Base-by-base conservation (phyloP, 2,888 invertebrate species). In the Macrosiphum euphorbiae region DNA sequence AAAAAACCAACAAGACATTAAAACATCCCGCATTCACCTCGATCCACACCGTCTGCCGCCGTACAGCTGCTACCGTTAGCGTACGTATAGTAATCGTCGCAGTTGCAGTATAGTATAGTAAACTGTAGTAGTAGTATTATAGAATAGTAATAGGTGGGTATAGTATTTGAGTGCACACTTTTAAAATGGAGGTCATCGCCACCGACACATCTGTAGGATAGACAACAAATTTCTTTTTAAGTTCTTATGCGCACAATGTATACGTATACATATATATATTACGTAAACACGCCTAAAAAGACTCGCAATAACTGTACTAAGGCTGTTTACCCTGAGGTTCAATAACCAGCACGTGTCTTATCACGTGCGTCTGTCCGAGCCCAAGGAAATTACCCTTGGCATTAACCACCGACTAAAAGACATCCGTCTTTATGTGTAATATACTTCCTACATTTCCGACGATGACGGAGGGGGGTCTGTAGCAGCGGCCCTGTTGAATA, bases 1-100 rank as follows among this genome's bases (percentile, higher is more conserved):
- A n/a, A 94, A 94, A 90, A 90, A 90, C 41, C 86, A 94, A 94
- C 94, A 94, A 94, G 94, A 94, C 94, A 94, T 94, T 94, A 94
- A 90, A 94, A 94, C 94, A 94, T 94, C 94, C 94, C 94, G 94
- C 94, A 94, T 94, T 94, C 41, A 67, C 61, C 90, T 90, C 86
- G 47, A 67, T 67, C 86, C 84, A 94, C 94, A 13, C 90, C 93
- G 94, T 90, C 94, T 94, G 90, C 86, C 50, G 55, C 41, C 28
- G 87, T 78, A 90, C 94, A 94, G 94, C 90, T 94, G 94, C 90
- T 94, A 94, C 94, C 86, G 90, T 86, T 94, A 94, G 86, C 20
- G 55, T 61, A 41, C 50, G 26, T 92, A 91, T 91, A 52, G 44
- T 78, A 78, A 78, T 35, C 78, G 35, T 35, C 8, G 78, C 78